Conservation (phyloP, 64 coral and sea anemone species). For the Dendronephthya gigantea region DNA sequence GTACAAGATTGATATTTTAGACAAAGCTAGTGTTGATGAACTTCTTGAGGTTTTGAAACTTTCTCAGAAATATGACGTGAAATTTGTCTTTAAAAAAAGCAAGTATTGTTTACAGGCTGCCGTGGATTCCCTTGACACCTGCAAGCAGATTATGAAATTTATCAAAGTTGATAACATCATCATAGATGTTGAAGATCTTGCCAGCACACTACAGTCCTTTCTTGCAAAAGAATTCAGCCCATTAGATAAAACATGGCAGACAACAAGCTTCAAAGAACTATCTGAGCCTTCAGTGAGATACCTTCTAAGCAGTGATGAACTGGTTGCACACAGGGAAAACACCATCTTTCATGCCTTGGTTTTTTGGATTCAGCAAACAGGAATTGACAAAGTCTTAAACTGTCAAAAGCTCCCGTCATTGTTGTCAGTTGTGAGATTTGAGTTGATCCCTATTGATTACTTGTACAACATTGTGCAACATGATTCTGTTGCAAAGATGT, state of each 20-base stretch:
- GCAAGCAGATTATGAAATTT: not conserved
- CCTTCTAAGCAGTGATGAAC: not conserved
- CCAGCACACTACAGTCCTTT: not conserved
- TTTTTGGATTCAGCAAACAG: not conserved
- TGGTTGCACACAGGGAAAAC: not conserved
- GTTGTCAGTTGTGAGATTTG: not conserved
- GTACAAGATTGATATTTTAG: not conserved
- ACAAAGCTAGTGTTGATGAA: not conserved
- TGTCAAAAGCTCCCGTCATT: not conserved
- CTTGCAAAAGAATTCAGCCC: not conserved
- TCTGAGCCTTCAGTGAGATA: not conserved
- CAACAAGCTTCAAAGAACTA: not conserved
- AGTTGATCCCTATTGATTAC: not conserved
- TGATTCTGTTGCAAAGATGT: not conserved
- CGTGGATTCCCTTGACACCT: not conserved
- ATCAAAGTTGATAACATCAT: not conserved
- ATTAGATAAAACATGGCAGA: not conserved
- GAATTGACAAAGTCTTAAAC: not conserved
- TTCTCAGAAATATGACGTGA: not conserved
- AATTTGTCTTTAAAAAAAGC: not conserved
- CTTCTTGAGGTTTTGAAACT: not conserved
- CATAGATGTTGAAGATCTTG: not conserved
- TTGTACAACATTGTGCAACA: not conserved
- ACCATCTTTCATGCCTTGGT: not conserved
- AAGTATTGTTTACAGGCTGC: not conserved